A percentile compares a stretch with the other conserved stretches of the same genome.
phyloP scores from a whole-genome alignment of 35 echinoderm and acorn worm genomes.

The Ptychodera flava region DNA sequence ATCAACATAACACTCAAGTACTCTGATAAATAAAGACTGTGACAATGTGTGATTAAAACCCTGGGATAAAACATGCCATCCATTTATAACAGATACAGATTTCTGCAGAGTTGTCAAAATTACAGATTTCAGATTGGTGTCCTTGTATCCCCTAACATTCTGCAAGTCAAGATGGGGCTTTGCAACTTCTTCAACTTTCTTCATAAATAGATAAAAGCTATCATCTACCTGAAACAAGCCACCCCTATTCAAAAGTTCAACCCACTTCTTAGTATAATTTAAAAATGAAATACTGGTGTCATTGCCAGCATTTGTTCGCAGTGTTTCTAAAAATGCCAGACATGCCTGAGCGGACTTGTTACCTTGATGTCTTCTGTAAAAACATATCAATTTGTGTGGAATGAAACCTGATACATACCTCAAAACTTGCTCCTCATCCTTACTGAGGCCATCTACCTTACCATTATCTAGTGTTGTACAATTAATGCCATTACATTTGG shows the following conservation, averaged over 20 bases:
- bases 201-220: constrained; percentile 13
- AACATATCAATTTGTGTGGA: neutral
- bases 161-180: neutral
- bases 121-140: neutral
- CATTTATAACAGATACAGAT: neutral
- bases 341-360: neutral
- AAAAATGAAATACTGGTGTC: constrained; percentile 1
- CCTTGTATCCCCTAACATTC: neutral
- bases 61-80: neutral
- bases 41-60: neutral
- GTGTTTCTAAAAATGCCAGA: neutral
- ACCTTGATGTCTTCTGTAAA: constrained; percentile 7
- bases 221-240: constrained; percentile 28
- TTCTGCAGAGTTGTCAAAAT: neutral
- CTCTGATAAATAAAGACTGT: neutral
- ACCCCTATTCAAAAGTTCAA: neutral
- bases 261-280: constrained; percentile 10
- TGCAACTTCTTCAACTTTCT: constrained; percentile 6
- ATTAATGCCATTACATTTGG: too few species aligned
- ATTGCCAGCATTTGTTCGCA: constrained; percentile 9
- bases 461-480: too few species aligned
- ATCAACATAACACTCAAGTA: neutral
- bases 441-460: neutral
- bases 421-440: constrained; percentile 18
- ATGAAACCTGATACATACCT: constrained; percentile 27